These are phyloP conservation scores for Eulemur rufifrons DNA, from an alignment of 2,113 vertebrate genomes.

Conservation along the genomic window DNA sequence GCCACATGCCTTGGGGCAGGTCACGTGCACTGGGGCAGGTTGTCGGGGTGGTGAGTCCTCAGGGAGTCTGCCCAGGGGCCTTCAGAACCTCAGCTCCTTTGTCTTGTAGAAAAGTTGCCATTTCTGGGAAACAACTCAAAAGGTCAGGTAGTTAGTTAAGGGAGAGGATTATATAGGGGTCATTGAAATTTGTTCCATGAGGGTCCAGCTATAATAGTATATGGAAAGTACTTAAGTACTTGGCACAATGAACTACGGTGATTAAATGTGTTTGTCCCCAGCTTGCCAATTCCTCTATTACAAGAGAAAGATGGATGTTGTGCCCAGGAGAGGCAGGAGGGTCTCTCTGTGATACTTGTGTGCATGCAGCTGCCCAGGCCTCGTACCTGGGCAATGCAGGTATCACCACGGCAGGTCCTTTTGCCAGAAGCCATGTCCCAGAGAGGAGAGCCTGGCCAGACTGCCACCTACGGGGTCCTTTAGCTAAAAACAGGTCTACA, in stretches of 20 bases:
- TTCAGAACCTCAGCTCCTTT: too few relatives aligned
- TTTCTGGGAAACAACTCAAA: too few relatives aligned
- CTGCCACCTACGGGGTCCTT: background rate
- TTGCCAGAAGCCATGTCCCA: background rate
- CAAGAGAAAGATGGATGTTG: background rate
- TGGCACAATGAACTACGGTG: background rate
- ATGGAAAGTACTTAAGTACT: background rate
- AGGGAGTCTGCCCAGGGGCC: too few relatives aligned
- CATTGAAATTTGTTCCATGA: too few relatives aligned
- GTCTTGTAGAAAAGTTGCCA: too few relatives aligned
- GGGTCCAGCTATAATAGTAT: background rate
- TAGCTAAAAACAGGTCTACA: background rate
- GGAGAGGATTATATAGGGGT: too few relatives aligned
- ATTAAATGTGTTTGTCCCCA: background rate
- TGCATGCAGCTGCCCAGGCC: background rate
- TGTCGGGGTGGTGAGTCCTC: too few relatives aligned
- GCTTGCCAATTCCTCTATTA: background rate
- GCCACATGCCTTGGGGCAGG: too few relatives aligned
- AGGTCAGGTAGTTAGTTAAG: too few relatives aligned
- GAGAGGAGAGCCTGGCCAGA: background rate
- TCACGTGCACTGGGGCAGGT: too few relatives aligned
- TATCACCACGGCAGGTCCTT: too few relatives aligned
- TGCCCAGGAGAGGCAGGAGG: background rate
- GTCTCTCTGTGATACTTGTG: too few relatives aligned
- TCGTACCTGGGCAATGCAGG: fast-evolving